These are phyloP conservation scores for Euura lappo DNA, from an alignment of 1,140 invertebrate genomes.

Conservation along the genomic window DNA sequence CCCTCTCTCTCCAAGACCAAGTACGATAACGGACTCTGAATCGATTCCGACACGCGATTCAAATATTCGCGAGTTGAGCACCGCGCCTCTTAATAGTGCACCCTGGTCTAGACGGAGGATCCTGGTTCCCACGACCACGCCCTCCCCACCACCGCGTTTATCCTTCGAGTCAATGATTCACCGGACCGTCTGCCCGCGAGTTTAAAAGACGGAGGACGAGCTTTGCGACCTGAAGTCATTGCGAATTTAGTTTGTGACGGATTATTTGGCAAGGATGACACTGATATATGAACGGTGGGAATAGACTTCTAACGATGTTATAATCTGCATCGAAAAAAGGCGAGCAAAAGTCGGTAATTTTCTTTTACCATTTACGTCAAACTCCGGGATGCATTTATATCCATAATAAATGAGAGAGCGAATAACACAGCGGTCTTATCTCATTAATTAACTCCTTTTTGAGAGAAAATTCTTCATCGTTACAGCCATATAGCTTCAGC, in stretches of 20 bases:
- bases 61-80: background rate
- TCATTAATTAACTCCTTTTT: slow-evolving; percentile 24
- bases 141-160: slow-evolving; percentile 39
- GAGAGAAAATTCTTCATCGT: background rate
- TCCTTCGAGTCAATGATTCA: background rate
- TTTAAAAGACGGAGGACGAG: background rate
- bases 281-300: slow-evolving; percentile 36
- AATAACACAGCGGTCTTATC: background rate
- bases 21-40: too few species aligned
- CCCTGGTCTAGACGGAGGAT: slow-evolving; percentile 49
- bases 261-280: slow-evolving; percentile 16
- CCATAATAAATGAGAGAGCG: slow-evolving; percentile 9
- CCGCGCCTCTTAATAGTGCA: slow-evolving; percentile 21
- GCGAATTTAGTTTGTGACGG: too few species aligned
- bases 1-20: too few species aligned
- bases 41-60: too few species aligned
- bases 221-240: background rate
- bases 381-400: background rate
- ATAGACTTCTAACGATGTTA: slow-evolving; percentile 33
- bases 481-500: background rate
- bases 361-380: slow-evolving; percentile 39
- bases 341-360: slow-evolving; percentile 40
- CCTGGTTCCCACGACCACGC: slow-evolving; percentile 55
- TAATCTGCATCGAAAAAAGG: slow-evolving; percentile 32
- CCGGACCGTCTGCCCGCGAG: background rate